A percentile compares a stretch with the other conserved stretches of the same genome.
Conservation (phyloP, 2,888 invertebrate species). For the Acanthoscelides obtectus region DNA sequence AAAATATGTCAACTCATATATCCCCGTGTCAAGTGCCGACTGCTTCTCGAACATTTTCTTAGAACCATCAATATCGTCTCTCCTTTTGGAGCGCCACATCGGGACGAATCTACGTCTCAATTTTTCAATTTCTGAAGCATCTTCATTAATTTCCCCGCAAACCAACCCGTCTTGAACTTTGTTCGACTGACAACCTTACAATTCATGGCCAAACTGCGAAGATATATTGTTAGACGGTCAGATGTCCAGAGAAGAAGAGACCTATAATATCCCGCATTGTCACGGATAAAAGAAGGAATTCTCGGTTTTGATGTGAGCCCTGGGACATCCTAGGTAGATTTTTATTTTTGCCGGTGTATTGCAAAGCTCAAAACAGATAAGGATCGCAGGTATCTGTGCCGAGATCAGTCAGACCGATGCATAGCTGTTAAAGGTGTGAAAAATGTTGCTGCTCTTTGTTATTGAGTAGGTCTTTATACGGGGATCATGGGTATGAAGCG, state of each 20-base stretch:
- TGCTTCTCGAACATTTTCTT: too few relatives aligned
- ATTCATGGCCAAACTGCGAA: not conserved
- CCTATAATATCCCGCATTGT: conserved; percentile 10
- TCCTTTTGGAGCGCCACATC: too few relatives aligned
- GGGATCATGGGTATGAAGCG: not conserved
- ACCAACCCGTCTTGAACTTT: not conserved
- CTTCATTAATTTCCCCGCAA: not conserved
- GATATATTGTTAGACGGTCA: not conserved
- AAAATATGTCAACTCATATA: too few relatives aligned
- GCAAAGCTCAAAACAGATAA: not conserved
- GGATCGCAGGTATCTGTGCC: not conserved
- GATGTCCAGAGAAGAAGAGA: not conserved
- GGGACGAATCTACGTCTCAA: not conserved
- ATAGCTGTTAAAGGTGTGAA: not conserved
- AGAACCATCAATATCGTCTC: too few relatives aligned
- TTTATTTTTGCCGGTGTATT: not conserved
- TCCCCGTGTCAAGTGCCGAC: too few relatives aligned
- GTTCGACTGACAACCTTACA: not conserved
- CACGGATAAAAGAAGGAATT: conserved; percentile 6
- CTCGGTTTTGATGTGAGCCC: not conserved
- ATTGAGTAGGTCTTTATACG: not conserved
- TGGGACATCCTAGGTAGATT: not conserved
- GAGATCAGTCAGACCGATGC: not conserved
- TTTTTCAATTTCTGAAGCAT: not conserved
- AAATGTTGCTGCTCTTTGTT: not conserved